Conservation (phyloP, 2,888 invertebrate genomes). For the Eupithecia subfuscata region DNA sequence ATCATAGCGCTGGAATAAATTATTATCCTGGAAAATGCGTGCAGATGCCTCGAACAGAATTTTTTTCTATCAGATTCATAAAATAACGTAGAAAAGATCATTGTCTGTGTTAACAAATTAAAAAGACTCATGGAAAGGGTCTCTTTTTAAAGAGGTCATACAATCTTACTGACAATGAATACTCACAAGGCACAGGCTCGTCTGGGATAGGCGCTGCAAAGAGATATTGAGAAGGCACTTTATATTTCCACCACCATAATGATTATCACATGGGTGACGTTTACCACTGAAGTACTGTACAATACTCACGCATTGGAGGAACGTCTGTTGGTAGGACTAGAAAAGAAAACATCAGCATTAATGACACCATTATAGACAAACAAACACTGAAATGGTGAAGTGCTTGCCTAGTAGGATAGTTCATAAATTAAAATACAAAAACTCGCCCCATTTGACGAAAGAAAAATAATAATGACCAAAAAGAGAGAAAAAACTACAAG, state of each 20-base stretch:
- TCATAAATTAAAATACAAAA: neutral
- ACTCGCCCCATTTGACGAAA: no score
- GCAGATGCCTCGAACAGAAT: no score
- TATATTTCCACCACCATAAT: neutral
- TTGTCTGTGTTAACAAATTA: no score
- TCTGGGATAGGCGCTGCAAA: slow-evolving; percentile 29
- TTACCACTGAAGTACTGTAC: neutral
- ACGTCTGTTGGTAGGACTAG: slow-evolving; percentile 35
- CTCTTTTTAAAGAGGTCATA: neutral
- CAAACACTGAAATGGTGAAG: neutral
- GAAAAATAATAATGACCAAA: neutral
- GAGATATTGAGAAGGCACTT: slow-evolving; percentile 2
- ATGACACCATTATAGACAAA: neutral
- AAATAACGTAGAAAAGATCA: no score
- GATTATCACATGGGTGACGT: neutral
- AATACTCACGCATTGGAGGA: slow-evolving; percentile 32
- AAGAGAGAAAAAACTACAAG: neutral
- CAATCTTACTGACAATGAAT: neutral
- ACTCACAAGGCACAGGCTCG: slow-evolving; percentile 26
- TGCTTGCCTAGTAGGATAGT: neutral
- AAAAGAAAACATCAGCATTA: slow-evolving; percentile 15
- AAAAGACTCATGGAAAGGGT: neutral
- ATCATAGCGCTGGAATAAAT: no score
- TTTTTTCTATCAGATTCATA: no score
- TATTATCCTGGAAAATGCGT: no score